Percentiles rank a stretch among this genome's conserved stretches.
These are phyloP conservation scores for Galerucella nymphaeae DNA, from an alignment of 2,888 invertebrate species.

Conservation along the genomic window DNA sequence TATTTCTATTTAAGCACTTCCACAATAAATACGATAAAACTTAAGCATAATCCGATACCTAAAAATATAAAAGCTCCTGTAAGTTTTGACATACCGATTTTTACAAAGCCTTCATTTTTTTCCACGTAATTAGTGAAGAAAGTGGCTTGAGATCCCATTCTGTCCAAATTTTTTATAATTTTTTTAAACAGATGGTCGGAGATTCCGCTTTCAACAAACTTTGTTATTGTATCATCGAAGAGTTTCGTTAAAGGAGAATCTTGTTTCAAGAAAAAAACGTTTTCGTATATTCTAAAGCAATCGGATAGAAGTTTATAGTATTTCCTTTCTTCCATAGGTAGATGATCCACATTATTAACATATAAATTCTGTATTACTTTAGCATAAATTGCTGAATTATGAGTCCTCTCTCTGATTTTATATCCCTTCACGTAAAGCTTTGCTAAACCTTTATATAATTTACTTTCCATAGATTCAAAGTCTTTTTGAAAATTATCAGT, in stretches of 20 bases:
- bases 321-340: constrained; percentile 41
- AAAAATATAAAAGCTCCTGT: constrained; percentile 44
- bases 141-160: constrained; percentile 17
- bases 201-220: constrained; percentile 49
- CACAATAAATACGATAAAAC: constrained; percentile 40
- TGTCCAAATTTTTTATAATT: constrained; percentile 8
- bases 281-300: constrained; percentile 46
- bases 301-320: constrained; percentile 47
- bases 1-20: constrained; percentile 30
- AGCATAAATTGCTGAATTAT: constrained; percentile 38
- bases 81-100: constrained; percentile 42
- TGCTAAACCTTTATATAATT: constrained; percentile 32
- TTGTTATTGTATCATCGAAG: constrained; percentile 38
- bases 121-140: constrained; percentile 40
- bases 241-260: constrained; percentile 49
- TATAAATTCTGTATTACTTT: constrained; percentile 46
- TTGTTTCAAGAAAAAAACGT: constrained; percentile 47
- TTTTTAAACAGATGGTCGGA: constrained; percentile 40
- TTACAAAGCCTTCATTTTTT: constrained; percentile 17
- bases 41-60: constrained; percentile 37
- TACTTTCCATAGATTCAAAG: constrained; percentile 28
- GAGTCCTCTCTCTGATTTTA: constrained; percentile 24
- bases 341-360: constrained; percentile 47
- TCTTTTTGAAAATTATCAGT: constrained; percentile 11
- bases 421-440: constrained; percentile 27